Base-by-base conservation (phyloP, 2,797 vertebrate genomes). In the Staurois parvus region DNA sequence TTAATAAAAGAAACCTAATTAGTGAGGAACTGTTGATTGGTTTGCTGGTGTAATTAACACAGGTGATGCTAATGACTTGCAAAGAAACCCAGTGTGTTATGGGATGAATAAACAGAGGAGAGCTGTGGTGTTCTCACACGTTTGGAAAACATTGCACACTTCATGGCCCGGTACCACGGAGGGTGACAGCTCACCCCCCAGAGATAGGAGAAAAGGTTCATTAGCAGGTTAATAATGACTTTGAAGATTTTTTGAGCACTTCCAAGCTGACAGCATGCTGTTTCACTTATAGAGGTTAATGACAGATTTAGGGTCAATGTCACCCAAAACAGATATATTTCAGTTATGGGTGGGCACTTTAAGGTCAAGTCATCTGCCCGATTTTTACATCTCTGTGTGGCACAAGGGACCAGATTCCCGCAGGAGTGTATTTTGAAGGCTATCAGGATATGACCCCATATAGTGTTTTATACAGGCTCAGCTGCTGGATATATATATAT, bases 31-130 rank as follows among this genome's bases (percentile, higher is more conserved):
- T 94, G 93, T 96, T 98, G 97, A 98, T 98, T 98, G 97, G 97
- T 97, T 98, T 96, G 96, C 96, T 96, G 95, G 96, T 96, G 95
- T 98, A 97, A 98, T 98, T 98, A 98, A 97, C 97, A 97, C 96
- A 97, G 97, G 97, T 98, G 96, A 98, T 97, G 96, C 96, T 98
- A 98, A 98, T 98, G 96, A 97, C 96, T 95, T 97, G 96, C 97
- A 96, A 94, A 96, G 96, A 97, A 97, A 97, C 96, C 93, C 81
- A 95, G 92, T 93, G 93, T 93, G 96, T 95, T 97, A 96, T 93
- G 92, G 91, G 93, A 81, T 93, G 93, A 95, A 95, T 95, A 95
- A 95, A 95, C 91, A 93, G 91, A 52, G 64, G 56, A 83, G 83
- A 83, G 30, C 48, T 21, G 37, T 69, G 52, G 62, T 48, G 62